phyloP scores from a whole-genome alignment of 2,113 vertebrate species.

The Miniopterus natalensis region DNA sequence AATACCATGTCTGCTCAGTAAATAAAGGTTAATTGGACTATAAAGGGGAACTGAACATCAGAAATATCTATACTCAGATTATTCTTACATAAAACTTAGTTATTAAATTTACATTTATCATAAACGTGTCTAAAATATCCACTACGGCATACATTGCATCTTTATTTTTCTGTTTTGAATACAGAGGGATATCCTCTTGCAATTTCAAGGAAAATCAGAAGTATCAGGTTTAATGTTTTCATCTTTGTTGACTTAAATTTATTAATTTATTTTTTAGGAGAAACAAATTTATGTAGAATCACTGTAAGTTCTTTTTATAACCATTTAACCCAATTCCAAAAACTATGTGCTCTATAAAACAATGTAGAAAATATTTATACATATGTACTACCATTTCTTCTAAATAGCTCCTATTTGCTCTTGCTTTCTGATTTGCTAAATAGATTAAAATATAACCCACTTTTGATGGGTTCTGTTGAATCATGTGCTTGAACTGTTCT shows the following conservation, averaged over 20 bases:
- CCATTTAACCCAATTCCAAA: neutral
- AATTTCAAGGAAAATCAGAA: constrained; percentile 30
- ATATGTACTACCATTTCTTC: neutral
- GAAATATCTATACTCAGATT: constrained; percentile 54
- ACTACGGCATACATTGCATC: neutral
- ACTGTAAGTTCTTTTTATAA: neutral
- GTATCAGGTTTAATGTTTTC: neutral
- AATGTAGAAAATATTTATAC: neutral
- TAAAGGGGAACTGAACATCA: constrained; percentile 69
- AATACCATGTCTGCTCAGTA: constrained; percentile 80
- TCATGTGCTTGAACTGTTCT: neutral
- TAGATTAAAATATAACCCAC: neutral
- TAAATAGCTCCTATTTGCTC: neutral
- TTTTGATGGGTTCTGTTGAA: neutral
- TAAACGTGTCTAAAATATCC: neutral
- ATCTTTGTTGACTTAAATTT: neutral
- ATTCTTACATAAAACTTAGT: constrained; percentile 43
- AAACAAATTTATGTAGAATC: neutral
- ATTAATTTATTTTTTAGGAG: neutral
- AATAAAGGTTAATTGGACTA: constrained; percentile 88
- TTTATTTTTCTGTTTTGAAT: neutral
- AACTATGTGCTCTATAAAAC: neutral
- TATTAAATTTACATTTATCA: neutral
- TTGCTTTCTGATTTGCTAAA: neutral
- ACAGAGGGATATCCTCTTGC: neutral